These are phyloP conservation scores for Etheostoma spectabile DNA, from an alignment of 2,113 vertebrate species.

Conservation along the genomic window DNA sequence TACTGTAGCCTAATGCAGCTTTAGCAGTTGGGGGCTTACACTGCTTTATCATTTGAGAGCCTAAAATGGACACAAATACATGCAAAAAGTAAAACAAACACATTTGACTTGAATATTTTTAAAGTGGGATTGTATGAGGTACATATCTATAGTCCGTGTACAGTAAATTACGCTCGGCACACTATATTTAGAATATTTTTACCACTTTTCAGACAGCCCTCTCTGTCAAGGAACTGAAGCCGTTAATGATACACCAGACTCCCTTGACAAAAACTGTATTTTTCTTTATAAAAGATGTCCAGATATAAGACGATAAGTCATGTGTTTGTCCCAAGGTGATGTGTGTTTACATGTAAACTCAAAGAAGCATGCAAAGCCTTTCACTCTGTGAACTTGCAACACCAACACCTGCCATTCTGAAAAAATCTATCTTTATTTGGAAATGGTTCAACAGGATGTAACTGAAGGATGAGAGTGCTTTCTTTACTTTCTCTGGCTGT, in stretches of 20 bases:
- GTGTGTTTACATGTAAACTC: slow-evolving; percentile 42
- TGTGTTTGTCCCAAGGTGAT: background rate
- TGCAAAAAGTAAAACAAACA: background rate
- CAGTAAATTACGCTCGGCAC: too few species aligned
- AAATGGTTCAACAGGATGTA: slow-evolving; percentile 38
- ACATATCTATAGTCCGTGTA: too few species aligned
- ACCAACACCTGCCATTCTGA: background rate
- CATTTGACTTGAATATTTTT: background rate
- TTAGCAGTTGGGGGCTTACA: background rate
- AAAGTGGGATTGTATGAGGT: too few species aligned
- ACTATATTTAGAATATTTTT: too few species aligned
- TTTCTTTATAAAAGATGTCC: background rate
- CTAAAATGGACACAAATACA: background rate
- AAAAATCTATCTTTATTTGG: background rate
- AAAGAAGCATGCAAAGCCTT: background rate
- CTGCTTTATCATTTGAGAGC: background rate
- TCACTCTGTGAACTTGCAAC: slow-evolving; percentile 6
- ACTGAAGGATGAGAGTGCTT: background rate
- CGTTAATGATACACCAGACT: too few species aligned
- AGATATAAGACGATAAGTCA: slow-evolving; percentile 4
- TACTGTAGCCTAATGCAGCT: background rate
- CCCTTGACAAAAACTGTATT: too few species aligned
- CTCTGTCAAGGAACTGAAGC: too few species aligned
- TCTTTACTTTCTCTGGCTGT: slow-evolving; percentile 1
- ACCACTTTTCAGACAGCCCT: too few species aligned